A percentile compares a stretch with the other conserved stretches of the same genome.
Conservation (phyloP, 2,888 invertebrate genomes). For the Empis stercorea region DNA sequence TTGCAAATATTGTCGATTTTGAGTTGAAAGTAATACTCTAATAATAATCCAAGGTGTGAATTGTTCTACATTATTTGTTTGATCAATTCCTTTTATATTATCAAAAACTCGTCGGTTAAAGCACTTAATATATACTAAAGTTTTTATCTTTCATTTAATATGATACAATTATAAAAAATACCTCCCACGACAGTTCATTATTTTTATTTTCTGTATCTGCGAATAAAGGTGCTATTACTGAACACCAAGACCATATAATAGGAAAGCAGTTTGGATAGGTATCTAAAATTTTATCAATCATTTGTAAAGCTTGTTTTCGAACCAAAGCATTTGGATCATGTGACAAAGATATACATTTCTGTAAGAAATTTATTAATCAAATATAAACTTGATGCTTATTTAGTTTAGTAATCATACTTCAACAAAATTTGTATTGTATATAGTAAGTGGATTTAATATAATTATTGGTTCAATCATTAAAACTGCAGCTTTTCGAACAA, state of each 20-base stretch:
- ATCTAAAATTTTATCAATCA: slow-evolving; percentile 24
- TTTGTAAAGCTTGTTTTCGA: slow-evolving; percentile 25
- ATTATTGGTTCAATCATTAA: slow-evolving; percentile 26
- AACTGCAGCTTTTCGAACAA: slow-evolving; percentile 27
- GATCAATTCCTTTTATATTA: slow-evolving; percentile 28
- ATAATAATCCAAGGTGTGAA: slow-evolving; percentile 34
- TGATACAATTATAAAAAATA: neutral
- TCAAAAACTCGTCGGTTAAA: slow-evolving; percentile 27
- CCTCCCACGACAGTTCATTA: slow-evolving; percentile 26
- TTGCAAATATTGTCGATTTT: slow-evolving; percentile 28
- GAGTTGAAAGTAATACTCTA: slow-evolving; percentile 23
- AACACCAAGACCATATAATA: slow-evolving; percentile 31
- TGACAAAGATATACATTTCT: slow-evolving; percentile 23
- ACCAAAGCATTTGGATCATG: slow-evolving; percentile 25
- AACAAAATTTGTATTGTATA: slow-evolving; percentile 32
- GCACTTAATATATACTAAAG: slow-evolving; percentile 19
- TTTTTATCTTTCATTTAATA: neutral
- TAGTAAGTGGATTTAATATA: slow-evolving; percentile 26
- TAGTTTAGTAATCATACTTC: slow-evolving; percentile 13
- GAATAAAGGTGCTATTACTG: slow-evolving; percentile 27
- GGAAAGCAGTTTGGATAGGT: slow-evolving; percentile 29
- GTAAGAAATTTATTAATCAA: slow-evolving; percentile 3
- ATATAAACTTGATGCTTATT: neutral
- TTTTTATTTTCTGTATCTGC: slow-evolving; percentile 27
- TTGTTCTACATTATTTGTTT: slow-evolving; percentile 28